Conservation (phyloP, 2,888 invertebrate genomes). For the Chloroclysta siterata region DNA sequence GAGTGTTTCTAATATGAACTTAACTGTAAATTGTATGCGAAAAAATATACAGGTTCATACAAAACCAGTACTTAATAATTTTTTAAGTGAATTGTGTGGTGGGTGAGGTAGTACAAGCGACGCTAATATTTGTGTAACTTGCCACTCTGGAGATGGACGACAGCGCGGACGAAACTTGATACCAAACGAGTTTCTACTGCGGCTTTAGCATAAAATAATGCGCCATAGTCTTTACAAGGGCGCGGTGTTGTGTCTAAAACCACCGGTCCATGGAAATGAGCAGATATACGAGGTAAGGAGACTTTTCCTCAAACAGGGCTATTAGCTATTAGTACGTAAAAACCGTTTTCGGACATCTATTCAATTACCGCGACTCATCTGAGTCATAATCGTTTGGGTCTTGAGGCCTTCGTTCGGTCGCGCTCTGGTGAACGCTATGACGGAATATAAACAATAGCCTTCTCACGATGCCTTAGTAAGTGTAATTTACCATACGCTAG, state of each 20-base stretch:
- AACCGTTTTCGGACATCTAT: conserved; percentile 17
- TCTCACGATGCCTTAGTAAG: conserved; percentile 56
- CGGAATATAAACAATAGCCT: conserved; percentile 69
- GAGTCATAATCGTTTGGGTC: conserved; percentile 56
- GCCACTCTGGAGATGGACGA: conserved; percentile 45
- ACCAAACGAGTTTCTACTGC: conserved; percentile 61
- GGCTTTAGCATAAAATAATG: conserved; percentile 60
- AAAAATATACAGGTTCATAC: no score
- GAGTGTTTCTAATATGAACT: not conserved
- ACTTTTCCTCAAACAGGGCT: not conserved
- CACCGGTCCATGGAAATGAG: conserved; percentile 25
- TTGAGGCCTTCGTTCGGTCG: conserved; percentile 59
- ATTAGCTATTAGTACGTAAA: no score
- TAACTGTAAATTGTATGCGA: no score
- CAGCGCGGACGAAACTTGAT: conserved; percentile 59
- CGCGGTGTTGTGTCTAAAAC: conserved; percentile 27
- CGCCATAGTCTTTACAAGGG: conserved; percentile 47
- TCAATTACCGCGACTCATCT: conserved; percentile 33
- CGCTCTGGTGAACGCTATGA: conserved; percentile 67
- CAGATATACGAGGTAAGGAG: conserved; percentile 9
- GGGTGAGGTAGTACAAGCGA: conserved; percentile 18
- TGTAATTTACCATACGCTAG: conserved; percentile 58
- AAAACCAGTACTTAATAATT: conserved; percentile 15
- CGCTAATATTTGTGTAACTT: conserved; percentile 18
- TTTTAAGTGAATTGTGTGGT: conserved; percentile 5